Conservation (phyloP, 2,113 vertebrate species). For the Colossoma macropomum region DNA sequence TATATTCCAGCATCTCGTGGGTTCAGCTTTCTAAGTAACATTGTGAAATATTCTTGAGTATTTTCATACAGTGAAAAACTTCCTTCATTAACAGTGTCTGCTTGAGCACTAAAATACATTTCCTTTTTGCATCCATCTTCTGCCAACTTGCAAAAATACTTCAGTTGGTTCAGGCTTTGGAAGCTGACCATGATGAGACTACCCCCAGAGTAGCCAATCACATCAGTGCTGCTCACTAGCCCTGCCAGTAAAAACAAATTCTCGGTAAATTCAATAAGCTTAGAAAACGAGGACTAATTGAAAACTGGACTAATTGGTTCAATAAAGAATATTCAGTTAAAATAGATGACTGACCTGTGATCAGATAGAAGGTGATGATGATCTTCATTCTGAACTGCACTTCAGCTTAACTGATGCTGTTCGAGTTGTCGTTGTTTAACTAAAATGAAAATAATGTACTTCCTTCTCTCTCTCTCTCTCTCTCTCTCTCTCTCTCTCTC, state of each 20-base stretch:
- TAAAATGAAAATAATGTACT: too few relatives aligned
- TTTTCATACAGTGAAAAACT: conserved; percentile 40
- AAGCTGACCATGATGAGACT: background rate
- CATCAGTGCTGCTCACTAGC: background rate
- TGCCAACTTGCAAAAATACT: background rate
- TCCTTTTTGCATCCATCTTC: background rate
- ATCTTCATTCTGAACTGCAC: conserved; percentile 56
- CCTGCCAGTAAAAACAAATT: background rate
- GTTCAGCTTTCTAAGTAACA: conserved; percentile 33
- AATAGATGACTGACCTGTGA: conserved; percentile 61
- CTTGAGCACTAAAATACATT: too few relatives aligned
- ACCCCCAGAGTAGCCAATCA: conserved; percentile 15
- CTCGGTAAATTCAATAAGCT: background rate
- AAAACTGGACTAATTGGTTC: too few relatives aligned
- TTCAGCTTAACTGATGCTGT: background rate
- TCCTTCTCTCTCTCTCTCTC: too few relatives aligned
- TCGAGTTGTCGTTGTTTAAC: background rate
- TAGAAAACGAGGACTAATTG: too few relatives aligned
- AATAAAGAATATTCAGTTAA: too few relatives aligned
- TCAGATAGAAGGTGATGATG: conserved; percentile 49
- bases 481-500: too few relatives aligned
- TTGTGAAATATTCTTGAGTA: background rate
- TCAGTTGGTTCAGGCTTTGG: background rate
- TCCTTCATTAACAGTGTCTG: background rate
- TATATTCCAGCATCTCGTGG: conserved; percentile 16